These are phyloP conservation scores for Rotaria socialis DNA, from an alignment of 2,888 invertebrate genomes.

Conservation along the genomic window DNA sequence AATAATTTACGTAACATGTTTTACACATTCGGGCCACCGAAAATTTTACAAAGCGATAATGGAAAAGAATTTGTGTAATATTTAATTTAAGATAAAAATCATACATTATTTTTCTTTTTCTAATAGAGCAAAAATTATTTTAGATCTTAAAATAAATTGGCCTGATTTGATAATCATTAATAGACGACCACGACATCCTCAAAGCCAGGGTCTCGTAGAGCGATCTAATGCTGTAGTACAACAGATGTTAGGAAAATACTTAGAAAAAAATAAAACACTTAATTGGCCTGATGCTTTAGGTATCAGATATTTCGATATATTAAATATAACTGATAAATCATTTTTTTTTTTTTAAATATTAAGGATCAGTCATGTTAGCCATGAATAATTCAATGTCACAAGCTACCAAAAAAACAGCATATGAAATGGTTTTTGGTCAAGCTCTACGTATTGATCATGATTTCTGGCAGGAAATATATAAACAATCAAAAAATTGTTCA, in stretches of 20 bases:
- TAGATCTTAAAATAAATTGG: neutral
- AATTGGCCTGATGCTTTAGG: neutral
- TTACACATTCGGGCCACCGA: no score
- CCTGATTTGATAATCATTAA: neutral
- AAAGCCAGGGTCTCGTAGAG: neutral
- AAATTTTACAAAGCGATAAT: no score
- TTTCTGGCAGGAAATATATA: neutral
- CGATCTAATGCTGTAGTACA: neutral
- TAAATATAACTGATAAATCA: neutral
- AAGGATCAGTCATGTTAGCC: neutral
- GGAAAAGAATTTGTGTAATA: neutral
- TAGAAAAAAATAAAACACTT: neutral
- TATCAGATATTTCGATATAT: neutral
- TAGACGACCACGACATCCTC: neutral
- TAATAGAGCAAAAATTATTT: no score
- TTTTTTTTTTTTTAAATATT: neutral
- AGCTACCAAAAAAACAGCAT: neutral
- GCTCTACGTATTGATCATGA: neutral
- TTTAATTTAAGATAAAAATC: neutral
- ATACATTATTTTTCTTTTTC: no score
- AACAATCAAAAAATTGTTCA: neutral
- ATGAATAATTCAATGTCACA: neutral
- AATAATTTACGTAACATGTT: no score
- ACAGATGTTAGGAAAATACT: slow-evolving; percentile 20
- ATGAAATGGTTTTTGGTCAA: neutral